Percentiles rank a stretch among this genome's conserved stretches.
phyloP scores from a whole-genome alignment of 2,797 vertebrate genomes.

The Philypnodon macrostomus region DNA sequence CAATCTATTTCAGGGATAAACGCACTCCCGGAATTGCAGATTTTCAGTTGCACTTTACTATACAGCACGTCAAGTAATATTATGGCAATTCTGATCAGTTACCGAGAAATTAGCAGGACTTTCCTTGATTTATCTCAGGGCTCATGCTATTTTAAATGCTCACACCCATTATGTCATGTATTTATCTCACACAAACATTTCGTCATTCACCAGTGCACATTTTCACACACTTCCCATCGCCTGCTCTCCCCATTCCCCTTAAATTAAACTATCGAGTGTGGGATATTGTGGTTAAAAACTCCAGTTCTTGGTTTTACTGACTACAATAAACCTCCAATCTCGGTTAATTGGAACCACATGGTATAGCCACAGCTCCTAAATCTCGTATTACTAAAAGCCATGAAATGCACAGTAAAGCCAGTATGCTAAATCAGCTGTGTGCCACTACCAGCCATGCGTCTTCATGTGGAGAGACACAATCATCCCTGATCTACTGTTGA shows the following conservation, averaged over 20 bases:
- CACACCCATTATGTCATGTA: neutral
- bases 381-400: constrained; percentile 47
- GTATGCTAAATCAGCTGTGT: constrained; percentile 40
- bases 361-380: constrained; percentile 41
- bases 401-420: constrained; percentile 50
- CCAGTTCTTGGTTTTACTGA: constrained; percentile 32
- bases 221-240: constrained; percentile 18
- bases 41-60: too few species aligned
- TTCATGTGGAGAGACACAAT: constrained; percentile 57
- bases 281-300: constrained; percentile 38
- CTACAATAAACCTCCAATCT: constrained; percentile 50
- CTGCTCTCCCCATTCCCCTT: constrained; percentile 22
- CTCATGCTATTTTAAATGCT: too few species aligned
- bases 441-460: constrained; percentile 44
- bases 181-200: neutral
- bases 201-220: constrained; percentile 1
- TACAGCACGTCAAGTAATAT: too few species aligned
- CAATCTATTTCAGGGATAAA: too few species aligned
- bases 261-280: constrained; percentile 35
- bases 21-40: too few species aligned
- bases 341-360: constrained; percentile 60
- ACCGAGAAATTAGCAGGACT: too few species aligned
- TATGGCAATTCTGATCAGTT: too few species aligned
- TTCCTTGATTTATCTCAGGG: too few species aligned
- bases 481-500: constrained; percentile 47